Percentiles rank a stretch among this genome's conserved stretches.
Conservation (phyloP, 2,113 vertebrate species). For the Eupsittula cactorum region DNA sequence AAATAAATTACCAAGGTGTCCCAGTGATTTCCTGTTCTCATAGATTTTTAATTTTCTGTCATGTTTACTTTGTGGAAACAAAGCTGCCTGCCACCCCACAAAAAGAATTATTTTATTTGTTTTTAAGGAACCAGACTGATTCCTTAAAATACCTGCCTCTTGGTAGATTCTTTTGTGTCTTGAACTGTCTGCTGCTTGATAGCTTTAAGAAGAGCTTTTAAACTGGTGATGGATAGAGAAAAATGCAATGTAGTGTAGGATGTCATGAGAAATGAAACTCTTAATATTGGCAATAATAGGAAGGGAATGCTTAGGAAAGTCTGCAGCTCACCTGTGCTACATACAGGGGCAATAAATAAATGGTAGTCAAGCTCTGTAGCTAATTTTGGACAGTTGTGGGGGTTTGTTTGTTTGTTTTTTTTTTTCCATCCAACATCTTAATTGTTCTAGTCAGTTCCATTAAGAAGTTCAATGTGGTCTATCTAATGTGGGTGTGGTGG, state of each 20-base stretch:
- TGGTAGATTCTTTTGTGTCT: neutral
- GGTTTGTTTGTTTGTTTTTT: neutral
- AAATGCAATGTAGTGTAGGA: neutral
- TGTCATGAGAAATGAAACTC: neutral
- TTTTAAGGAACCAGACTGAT: neutral
- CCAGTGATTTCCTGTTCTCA: neutral
- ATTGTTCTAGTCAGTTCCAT: neutral
- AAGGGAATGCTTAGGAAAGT: neutral
- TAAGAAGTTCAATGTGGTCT: neutral
- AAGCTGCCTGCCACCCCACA: neutral
- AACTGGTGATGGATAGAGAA: neutral
- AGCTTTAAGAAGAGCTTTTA: neutral
- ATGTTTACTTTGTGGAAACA: neutral
- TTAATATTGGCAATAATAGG: neutral
- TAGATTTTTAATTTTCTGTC: neutral
- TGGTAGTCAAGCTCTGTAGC: neutral
- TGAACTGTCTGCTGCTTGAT: neutral
- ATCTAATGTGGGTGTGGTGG: neutral
- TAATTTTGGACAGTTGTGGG: neutral
- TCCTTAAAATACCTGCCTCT: neutral
- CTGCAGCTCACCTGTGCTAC: neutral
- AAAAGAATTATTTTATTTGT: neutral
- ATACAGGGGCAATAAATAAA: neutral
- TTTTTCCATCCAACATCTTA: neutral
- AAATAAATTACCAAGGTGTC: neutral